These are phyloP conservation scores for silkworm (Bombyx mori) DNA, from an alignment of 1,140 invertebrate species.

Conservation along the genomic window ASM3026992v2 NC_085118.1:11832001-11832500, in stretches of 20 bases:
- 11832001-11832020: too few species aligned
- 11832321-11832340: not conserved
- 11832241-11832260: slow-evolving; percentile 16
- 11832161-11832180: not conserved
- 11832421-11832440: too few species aligned
- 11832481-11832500: too few species aligned
- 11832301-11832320: slow-evolving; percentile 6
- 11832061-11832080: too few species aligned
- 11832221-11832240: slow-evolving; percentile 46
- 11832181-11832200: not conserved
- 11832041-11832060: too few species aligned
- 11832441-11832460: too few species aligned
- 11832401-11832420: too few species aligned
- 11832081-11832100: too few species aligned
- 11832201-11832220: not conserved
- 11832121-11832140: not conserved
- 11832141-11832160: not conserved
- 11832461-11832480: too few species aligned
- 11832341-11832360: not conserved
- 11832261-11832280: slow-evolving; percentile 16
- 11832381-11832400: not conserved
- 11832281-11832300: slow-evolving; percentile 16
- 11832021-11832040: too few species aligned
- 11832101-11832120: too few species aligned
- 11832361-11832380: not conserved